These are phyloP conservation scores for Tetramorium simillimum DNA, from an alignment of 1,140 invertebrate genomes.

Conservation along the genomic window DNA sequence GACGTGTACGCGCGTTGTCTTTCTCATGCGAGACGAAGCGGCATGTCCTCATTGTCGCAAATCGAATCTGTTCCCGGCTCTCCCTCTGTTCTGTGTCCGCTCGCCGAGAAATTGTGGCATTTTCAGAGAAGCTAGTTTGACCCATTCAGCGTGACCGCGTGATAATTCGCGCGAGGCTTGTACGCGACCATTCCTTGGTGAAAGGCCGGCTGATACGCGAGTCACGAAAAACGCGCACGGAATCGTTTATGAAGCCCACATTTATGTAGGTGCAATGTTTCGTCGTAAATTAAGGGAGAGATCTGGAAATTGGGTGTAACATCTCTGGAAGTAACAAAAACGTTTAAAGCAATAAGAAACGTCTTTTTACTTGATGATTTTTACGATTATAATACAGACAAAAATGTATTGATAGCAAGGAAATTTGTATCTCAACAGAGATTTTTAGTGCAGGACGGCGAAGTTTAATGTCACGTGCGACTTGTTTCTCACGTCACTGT, in stretches of 20 bases:
- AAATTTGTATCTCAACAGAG: background rate
- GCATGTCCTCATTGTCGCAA: slow-evolving; percentile 15
- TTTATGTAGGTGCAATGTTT: background rate
- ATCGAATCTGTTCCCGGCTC: slow-evolving; percentile 27
- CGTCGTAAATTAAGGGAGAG: background rate
- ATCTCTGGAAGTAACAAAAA: background rate
- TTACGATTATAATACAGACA: background rate
- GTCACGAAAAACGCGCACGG: background rate
- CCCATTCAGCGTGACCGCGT: slow-evolving; percentile 15
- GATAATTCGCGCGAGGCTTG: slow-evolving; percentile 15
- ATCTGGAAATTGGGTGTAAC: background rate
- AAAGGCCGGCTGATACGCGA: slow-evolving; percentile 19
- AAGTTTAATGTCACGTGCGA: background rate
- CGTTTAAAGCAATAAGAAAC: too few relatives aligned
- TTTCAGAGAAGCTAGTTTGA: slow-evolving; percentile 51
- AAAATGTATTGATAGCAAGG: background rate
- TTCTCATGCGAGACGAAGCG: background rate
- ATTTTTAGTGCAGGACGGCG: background rate
- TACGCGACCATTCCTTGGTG: slow-evolving; percentile 13
- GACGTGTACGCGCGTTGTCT: background rate
- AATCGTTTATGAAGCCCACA: slow-evolving; percentile 27
- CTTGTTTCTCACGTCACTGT: background rate
- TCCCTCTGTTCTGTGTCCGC: background rate
- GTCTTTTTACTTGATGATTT: background rate
- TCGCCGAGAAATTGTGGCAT: slow-evolving; percentile 19